Evolutionary conservation across 2,888 invertebrate species (phyloP).

Genomic region (Agrotis puta): DNA sequence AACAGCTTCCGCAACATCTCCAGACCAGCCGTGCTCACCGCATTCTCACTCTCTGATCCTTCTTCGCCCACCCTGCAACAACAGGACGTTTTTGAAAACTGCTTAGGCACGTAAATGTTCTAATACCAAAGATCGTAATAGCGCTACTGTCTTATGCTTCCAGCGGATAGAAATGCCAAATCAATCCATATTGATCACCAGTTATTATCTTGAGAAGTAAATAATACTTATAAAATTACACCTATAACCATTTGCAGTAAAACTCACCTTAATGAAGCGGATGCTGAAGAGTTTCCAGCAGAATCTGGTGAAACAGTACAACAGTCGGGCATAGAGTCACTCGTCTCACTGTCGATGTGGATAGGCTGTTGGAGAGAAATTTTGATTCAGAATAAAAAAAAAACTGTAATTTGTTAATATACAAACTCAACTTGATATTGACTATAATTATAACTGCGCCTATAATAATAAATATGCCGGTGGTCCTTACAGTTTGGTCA

Average conservation of each 20-base stretch:
- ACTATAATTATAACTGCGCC: not conserved
- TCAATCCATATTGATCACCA: not conserved
- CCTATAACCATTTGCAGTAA: too few relatives aligned
- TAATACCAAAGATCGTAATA: not conserved
- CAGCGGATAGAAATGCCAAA: not conserved
- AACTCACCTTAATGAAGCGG: slow-evolving; percentile 70
- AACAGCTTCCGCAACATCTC: slow-evolving; percentile 97
- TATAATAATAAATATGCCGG: too few relatives aligned
- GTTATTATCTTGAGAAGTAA: not conserved
- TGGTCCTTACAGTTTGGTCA: slow-evolving; percentile 81
- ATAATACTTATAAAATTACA: too few relatives aligned
- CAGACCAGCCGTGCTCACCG: slow-evolving; percentile 93
- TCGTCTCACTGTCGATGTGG: slow-evolving; percentile 89
- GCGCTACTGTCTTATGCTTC: too few relatives aligned
- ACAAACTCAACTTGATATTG: not conserved
- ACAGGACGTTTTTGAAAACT: not conserved
- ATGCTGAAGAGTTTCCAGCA: slow-evolving; percentile 73
- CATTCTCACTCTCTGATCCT: slow-evolving; percentile 74
- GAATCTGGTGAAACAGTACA: slow-evolving; percentile 84
- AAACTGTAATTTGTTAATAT: too few relatives aligned
- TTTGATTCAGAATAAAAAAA: not conserved
- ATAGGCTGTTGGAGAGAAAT: slow-evolving; percentile 76
- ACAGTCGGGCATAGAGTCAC: slow-evolving; percentile 86
- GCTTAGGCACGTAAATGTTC: not conserved
- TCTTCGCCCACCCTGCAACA: slow-evolving; percentile 70